Percentiles rank a stretch among this genome's conserved stretches.
Conservation (phyloP, 2,888 invertebrate genomes). For the Melanotus villosus region DNA sequence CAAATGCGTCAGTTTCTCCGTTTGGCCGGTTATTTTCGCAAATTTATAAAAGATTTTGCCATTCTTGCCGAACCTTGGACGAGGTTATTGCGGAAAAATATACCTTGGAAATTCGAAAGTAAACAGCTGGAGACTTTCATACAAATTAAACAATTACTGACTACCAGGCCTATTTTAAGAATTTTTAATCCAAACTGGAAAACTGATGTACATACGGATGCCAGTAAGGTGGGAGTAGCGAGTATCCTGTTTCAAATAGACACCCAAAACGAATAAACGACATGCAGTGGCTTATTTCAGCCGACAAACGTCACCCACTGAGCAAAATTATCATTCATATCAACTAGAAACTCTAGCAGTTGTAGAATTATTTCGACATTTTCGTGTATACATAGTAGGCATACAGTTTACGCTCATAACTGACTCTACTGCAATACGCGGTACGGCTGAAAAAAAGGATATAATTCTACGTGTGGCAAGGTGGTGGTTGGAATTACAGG, state of each 20-base stretch:
- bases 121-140: conserved; percentile 8
- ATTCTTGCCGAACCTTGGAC: conserved; percentile 14
- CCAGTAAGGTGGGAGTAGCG: conserved; percentile 14
- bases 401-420: no score
- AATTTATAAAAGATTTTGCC: conserved; percentile 18
- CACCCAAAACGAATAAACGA: not conserved
- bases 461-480: no score
- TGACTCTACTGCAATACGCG: no score
- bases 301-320: conserved; percentile 13
- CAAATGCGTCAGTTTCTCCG: conserved; percentile 33
- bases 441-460: no score
- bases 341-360: conserved; percentile 28
- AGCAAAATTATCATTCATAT: conserved; percentile 30
- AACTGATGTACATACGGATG: conserved; percentile 34
- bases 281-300: conserved; percentile 19
- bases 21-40: conserved; percentile 20
- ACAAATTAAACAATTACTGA: conserved; percentile 17
- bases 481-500: no score
- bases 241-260: conserved; percentile 30
- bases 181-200: conserved; percentile 24
- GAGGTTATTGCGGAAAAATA: conserved; percentile 4
- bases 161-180: conserved; percentile 19
- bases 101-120: conserved; percentile 6
- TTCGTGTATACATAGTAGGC: no score
- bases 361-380: conserved; percentile 21